phyloP scores from a whole-genome alignment of 2,113 vertebrate genomes.

The Amblyopsis rosae region DNA sequence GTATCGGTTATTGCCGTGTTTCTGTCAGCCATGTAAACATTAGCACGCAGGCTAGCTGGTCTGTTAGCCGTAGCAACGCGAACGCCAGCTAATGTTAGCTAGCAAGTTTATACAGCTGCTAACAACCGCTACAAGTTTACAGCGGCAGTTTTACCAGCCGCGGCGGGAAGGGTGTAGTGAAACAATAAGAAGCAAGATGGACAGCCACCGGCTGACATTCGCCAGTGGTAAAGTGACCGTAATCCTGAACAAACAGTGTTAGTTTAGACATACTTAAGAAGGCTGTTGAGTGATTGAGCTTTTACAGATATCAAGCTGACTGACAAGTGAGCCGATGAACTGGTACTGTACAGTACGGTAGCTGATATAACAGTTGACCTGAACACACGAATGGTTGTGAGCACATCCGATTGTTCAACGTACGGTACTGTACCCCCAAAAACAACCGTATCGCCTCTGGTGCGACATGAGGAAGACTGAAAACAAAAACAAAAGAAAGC shows the following conservation, averaged over 20 bases:
- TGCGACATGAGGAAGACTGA: conserved; percentile 58
- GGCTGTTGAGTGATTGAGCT: conserved; percentile 17
- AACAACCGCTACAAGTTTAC: neutral
- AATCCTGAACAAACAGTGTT: neutral
- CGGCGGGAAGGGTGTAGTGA: neutral
- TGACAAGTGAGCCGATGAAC: neutral
- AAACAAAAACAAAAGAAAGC: conserved; percentile 58
- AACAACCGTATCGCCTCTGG: too few species aligned
- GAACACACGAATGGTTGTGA: too few species aligned
- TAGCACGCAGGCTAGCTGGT: conserved; percentile 27
- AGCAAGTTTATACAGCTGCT: neutral
- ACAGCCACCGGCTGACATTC: neutral
- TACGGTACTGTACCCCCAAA: too few species aligned
- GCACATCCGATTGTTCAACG: too few species aligned
- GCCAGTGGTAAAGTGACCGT: neutral
- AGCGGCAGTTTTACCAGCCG: too few species aligned
- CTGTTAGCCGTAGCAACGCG: neutral
- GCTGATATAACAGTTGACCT: neutral
- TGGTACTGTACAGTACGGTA: neutral
- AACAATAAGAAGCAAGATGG: neutral
- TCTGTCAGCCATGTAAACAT: conserved; percentile 39
- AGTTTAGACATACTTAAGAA: neutral
- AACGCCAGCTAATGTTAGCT: neutral
- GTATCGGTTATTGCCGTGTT: conserved; percentile 23
- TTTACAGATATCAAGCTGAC: conserved; percentile 33